Evolutionary conservation across 2,797 vertebrate species (phyloP), one percentile per base, ranked within the genome.

Genomic region (Lithobates sylvaticus): DNA sequence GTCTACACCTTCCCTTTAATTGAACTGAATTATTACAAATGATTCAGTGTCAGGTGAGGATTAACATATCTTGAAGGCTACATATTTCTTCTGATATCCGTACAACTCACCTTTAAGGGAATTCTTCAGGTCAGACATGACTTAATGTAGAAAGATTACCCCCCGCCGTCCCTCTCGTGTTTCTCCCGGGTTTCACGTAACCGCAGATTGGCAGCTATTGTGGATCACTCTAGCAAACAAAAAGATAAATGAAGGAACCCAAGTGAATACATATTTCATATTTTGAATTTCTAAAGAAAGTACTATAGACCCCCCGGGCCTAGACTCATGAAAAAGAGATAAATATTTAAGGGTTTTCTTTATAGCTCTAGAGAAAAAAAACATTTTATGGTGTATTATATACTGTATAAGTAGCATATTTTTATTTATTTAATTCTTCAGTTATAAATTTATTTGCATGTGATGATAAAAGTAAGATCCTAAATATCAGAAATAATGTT

Each of bases 211-310:
- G 68, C 78, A 81, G 78, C 78, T 81, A 81, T 72, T 81, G 68
- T 81, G 78, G 47, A 81, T 81, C 78, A 81, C 68, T 81, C 68
- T 58, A 81, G 78, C 78, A 81, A 81, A 81, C 78, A 81, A 81
- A 69, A 61, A 58, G 78, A 80, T 80, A 70, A 80, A 80, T 67
- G 67, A 72, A 72, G 47, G 68, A 79, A 79, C 78, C 42, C 0
- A 29, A 69, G 64, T 50, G 78, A 81, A 72, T 81, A 81, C 78
- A 81, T 81, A 81, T 81, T 81, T 80, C 50, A 80, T 80, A 80
- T 36, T 80, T 54, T 50, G 78, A 80, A 80, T 80, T 80, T 72
- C 78, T 81, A 81, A 81, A 81, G 78, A 81, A 81, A 81, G 68
- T 81, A 81, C 67, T 21, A 61, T 34, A 32, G 39, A 69, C 70